Evolutionary conservation across 1,140 invertebrate species (phyloP).

Genomic region (Solen grandis): DNA sequence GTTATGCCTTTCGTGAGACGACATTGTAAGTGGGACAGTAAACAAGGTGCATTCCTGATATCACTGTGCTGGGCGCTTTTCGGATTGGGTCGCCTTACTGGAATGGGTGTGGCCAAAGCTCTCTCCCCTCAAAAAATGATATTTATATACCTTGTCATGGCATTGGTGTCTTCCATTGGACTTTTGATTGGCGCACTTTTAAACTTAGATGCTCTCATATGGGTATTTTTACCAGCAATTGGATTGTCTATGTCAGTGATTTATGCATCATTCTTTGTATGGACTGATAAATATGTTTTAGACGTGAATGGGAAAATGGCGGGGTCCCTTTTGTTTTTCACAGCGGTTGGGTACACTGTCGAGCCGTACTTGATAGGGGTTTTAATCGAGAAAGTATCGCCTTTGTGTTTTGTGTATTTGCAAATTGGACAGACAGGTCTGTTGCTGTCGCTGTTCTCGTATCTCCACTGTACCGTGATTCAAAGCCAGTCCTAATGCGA

Average conservation of each 20-base stretch:
- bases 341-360: neutral
- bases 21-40: neutral
- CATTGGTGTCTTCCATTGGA: neutral
- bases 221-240: constrained; percentile 2
- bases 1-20: constrained; percentile 7
- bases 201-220: neutral
- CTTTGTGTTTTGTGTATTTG: constrained; percentile 12
- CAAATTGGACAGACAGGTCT: constrained; percentile 3
- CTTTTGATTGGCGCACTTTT: neutral
- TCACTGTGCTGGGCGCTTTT: constrained; percentile 5
- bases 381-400: constrained; percentile 25
- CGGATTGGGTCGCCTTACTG: neutral
- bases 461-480: too few species aligned
- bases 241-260: neutral
- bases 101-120: neutral
- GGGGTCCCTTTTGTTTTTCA: constrained; percentile 8
- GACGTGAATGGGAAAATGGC: constrained; percentile 4
- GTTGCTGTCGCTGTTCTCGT: too few species aligned
- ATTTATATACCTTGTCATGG: neutral
- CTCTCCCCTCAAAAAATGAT: neutral
- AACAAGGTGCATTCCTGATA: neutral
- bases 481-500: too few species aligned
- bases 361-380: constrained; percentile 1
- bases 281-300: constrained; percentile 20
- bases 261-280: constrained; percentile 20